Evolutionary conservation across 2,797 vertebrate species (phyloP).

Genomic region (Pseudotriccus pelzelni): DNA sequence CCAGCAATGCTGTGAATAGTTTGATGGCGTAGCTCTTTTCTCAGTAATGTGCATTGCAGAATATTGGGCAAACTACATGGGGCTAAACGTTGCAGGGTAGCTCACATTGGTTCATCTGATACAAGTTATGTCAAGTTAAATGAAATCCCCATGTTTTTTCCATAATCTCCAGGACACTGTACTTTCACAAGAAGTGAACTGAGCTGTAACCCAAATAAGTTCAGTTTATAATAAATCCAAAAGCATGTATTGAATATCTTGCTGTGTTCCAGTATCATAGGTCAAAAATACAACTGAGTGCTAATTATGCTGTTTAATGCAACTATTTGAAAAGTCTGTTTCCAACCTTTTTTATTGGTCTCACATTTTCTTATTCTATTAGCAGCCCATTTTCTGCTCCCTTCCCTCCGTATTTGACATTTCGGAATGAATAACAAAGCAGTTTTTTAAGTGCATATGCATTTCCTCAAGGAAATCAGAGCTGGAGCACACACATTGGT

Average conservation of each 20-base stretch:
- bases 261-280: background rate
- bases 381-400: background rate
- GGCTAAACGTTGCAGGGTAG: background rate
- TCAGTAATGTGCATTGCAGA: background rate
- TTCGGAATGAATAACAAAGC: conserved; percentile 31
- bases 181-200: background rate
- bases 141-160: background rate
- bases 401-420: conserved; percentile 1
- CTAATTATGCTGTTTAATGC: background rate
- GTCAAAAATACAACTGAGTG: background rate
- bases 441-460: conserved; percentile 4
- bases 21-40: background rate
- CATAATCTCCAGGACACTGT: background rate
- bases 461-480: conserved; percentile 55
- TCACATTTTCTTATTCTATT: conserved; percentile 25
- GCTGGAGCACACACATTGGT: background rate
- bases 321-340: background rate
- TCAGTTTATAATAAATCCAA: background rate
- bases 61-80: background rate
- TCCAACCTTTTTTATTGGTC: background rate
- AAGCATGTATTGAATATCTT: background rate
- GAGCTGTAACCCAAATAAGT: background rate
- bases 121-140: background rate
- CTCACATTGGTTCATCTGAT: background rate
- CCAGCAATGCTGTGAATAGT: background rate